A percentile compares a stretch with the other conserved stretches of the same genome.
phyloP scores from a whole-genome alignment of 2,113 vertebrate species.

The Nibea coibor region DNA sequence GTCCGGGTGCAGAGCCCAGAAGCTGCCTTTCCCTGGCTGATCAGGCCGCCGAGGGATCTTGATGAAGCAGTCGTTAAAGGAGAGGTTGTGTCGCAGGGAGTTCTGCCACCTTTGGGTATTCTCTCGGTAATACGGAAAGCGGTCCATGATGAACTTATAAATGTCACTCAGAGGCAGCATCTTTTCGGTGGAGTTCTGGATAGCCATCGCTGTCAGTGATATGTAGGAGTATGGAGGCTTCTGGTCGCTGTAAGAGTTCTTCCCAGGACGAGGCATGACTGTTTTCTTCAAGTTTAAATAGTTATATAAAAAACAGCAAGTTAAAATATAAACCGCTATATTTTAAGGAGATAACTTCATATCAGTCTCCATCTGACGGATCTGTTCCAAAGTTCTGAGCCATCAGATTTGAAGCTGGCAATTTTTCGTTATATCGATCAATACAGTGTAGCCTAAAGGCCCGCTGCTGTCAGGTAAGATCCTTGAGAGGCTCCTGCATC shows the following conservation, averaged over 20 bases:
- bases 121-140: slow-evolving; percentile 95
- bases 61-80: slow-evolving; percentile 96
- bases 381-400: slow-evolving; percentile 63
- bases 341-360: slow-evolving; percentile 28
- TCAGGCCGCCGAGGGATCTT: slow-evolving; percentile 93
- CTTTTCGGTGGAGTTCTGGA: slow-evolving; percentile 95
- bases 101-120: slow-evolving; percentile 96
- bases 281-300: slow-evolving; percentile 30
- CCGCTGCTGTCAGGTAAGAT: slow-evolving; percentile 46
- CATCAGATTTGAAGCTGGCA: slow-evolving; percentile 41
- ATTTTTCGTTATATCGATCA: background rate
- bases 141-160: slow-evolving; percentile 96
- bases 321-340: background rate
- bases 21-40: slow-evolving; percentile 94
- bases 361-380: slow-evolving; percentile 68
- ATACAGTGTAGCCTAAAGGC: slow-evolving; percentile 20
- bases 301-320: slow-evolving; percentile 21
- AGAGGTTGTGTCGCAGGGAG: slow-evolving; percentile 93
- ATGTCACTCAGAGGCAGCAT: slow-evolving; percentile 96
- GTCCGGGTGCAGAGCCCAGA: slow-evolving; percentile 94
- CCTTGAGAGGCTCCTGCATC: slow-evolving; percentile 44
- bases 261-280: slow-evolving; percentile 93
- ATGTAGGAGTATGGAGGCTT: slow-evolving; percentile 98
- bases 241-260: slow-evolving; percentile 98
- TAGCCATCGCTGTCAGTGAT: slow-evolving; percentile 97